These are phyloP conservation scores for Altica lythri DNA, from an alignment of 2,888 invertebrate species.

Conservation along the genomic window DNA sequence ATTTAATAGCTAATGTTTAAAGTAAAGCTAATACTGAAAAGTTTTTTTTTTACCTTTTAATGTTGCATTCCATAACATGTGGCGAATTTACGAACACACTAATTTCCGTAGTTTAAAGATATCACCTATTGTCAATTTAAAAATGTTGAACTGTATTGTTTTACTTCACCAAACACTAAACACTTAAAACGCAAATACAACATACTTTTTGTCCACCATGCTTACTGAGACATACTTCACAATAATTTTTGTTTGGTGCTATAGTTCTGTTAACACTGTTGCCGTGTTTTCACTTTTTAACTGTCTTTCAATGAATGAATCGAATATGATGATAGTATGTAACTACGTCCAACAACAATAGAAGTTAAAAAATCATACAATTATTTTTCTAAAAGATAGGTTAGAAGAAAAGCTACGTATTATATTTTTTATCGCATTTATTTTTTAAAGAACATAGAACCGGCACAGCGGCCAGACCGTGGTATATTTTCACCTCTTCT, in stretches of 20 bases:
- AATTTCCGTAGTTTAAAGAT: conserved; percentile 17
- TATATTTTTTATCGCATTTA: conserved; percentile 16
- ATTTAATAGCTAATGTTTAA: too few relatives aligned
- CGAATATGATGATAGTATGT: too few relatives aligned
- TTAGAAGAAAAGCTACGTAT: conserved; percentile 14
- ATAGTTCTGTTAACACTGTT: conserved; percentile 41
- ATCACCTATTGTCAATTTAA: conserved; percentile 18
- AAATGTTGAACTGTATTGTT: conserved; percentile 24
- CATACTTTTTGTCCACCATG: conserved; percentile 44
- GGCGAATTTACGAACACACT: conserved; percentile 28
- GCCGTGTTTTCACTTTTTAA: conserved; percentile 33
- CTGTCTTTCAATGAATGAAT: conserved; percentile 37
- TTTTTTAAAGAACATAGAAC: conserved; percentile 28
- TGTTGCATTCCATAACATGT: conserved; percentile 35
- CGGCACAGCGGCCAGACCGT: conserved; percentile 28
- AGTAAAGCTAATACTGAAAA: conserved; percentile 4
- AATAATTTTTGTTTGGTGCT: conserved; percentile 48
- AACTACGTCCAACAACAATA: too few relatives aligned
- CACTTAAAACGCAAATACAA: conserved; percentile 40
- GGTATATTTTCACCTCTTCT: conserved; percentile 38
- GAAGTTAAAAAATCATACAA: too few relatives aligned
- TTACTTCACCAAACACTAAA: conserved; percentile 37
- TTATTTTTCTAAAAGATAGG: too few relatives aligned
- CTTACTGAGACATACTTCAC: conserved; percentile 44
- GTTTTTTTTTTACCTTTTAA: conserved; percentile 17